Conservation (phyloP, 2,888 invertebrate genomes). For the Phrixothrix hirtus region DNA sequence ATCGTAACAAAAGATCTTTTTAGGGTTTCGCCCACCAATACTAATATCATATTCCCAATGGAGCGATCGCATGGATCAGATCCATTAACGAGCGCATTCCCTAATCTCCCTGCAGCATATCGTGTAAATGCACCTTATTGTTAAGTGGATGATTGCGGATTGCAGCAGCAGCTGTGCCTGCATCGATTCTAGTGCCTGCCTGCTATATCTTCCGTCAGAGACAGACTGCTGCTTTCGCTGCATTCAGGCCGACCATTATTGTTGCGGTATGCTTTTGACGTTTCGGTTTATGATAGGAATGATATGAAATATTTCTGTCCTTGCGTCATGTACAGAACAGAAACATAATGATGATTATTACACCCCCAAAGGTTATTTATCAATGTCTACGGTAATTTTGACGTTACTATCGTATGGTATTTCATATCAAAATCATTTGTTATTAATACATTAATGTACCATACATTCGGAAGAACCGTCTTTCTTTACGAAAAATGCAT, state of each 20-base stretch:
- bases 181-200: conserved; percentile 24
- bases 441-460: no score
- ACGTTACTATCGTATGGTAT: no score
- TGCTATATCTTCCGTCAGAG: conserved; percentile 27
- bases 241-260: conserved; percentile 23
- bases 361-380: no score
- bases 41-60: conserved; percentile 30
- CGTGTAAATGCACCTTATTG: conserved; percentile 45
- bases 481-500: not conserved
- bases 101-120: conserved; percentile 39
- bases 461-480: no score
- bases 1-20: conserved; percentile 13
- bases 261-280: conserved; percentile 26
- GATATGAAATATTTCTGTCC: conserved; percentile 23
- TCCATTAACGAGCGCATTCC: conserved; percentile 36
- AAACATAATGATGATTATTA: not conserved
- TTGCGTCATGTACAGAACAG: conserved; percentile 1
- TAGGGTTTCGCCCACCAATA: conserved; percentile 22
- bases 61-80: conserved; percentile 37
- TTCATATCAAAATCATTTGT: no score
- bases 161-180: conserved; percentile 39
- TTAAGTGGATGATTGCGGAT: conserved; percentile 42
- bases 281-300: conserved; percentile 23
- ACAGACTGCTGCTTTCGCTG: conserved; percentile 22
- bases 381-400: no score